Base-by-base conservation (phyloP, 2,888 invertebrate genomes). In the Pseudeuparius sepicola region DNA sequence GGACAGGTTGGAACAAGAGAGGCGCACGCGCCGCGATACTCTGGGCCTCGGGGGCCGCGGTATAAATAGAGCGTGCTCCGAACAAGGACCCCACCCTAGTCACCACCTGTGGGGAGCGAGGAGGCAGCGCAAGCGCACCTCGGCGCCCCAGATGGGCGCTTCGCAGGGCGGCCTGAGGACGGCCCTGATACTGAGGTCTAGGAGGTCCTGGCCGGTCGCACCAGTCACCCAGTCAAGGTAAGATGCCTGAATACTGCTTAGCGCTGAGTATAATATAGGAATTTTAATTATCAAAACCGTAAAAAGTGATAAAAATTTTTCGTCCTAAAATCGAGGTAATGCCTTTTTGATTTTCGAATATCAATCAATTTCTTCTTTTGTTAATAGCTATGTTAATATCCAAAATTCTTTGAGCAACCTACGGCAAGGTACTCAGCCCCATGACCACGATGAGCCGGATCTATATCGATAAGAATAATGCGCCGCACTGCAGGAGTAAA, bases 181-280 rank as follows among this genome's bases (percentile, higher is more conserved):
- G 24, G 75, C 70, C 15, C 68, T 82, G 27, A 76, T 81, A 37
- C 65, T 81, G 44, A 67, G 80, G 33, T 78, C 78, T 25, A 65
- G 82, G 14, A 64, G 81, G 26, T 79, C 78, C 51, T 82, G 82
- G 81, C 82, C 82, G 0, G 81, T 79, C 17, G 81, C 81, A 3
- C 81, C 81, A 12, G 70, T 73, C 47, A 71, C 75, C 1, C 73
- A 70, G 49, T 68, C 74, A 65, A 78, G 79, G 78, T 77, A 60
- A 57, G 59, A 52, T 5, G 4, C 4, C 5, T 13, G n/a, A n/a
- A n/a, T n/a, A n/a, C n/a, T n/a, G n/a, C n/a, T n/a, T n/a, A n/a
- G n/a, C n/a, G n/a, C n/a, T n/a, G n/a, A n/a, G n/a, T n/a, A 14
- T 14, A 9, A 26, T 9, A 26, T 9, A 16, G 18, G 18, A 15